Evolutionary conservation across 1,140 invertebrate species (phyloP).

Genomic region (Stenopsyche tienmushanensis): DNA sequence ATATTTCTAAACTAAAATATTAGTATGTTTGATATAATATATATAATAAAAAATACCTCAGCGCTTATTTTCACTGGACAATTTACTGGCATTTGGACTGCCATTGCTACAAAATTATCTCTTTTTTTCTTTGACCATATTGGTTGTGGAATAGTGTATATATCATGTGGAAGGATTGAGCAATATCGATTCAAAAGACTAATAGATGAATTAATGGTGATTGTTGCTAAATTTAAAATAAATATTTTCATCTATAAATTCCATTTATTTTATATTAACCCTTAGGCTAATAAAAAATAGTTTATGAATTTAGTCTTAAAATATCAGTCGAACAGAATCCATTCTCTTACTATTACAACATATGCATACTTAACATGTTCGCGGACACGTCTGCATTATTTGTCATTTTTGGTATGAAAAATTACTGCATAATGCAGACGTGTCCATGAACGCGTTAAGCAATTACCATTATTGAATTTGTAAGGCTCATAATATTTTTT

Average conservation of each 20-base stretch:
- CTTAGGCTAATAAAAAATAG: too few species aligned
- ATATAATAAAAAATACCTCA: constrained; percentile 45
- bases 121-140: constrained; percentile 56
- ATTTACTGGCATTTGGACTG: constrained; percentile 70
- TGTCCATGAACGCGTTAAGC: too few species aligned
- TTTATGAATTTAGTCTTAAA: too few species aligned
- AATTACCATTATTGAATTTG: constrained; percentile 48
- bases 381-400: too few species aligned
- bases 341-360: too few species aligned
- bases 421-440: too few species aligned
- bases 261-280: not conserved
- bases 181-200: constrained; percentile 79
- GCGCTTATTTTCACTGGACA: constrained; percentile 63
- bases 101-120: constrained; percentile 42
- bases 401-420: too few species aligned
- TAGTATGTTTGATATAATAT: not conserved
- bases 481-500: constrained; percentile 56
- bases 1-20: not conserved
- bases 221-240: constrained; percentile 46
- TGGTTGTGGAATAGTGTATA: constrained; percentile 76
- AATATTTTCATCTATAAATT: not conserved
- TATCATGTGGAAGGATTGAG: constrained; percentile 73
- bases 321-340: too few species aligned
- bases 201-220: constrained; percentile 69
- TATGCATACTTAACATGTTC: too few species aligned